Base-by-base conservation (phyloP, 2,888 invertebrate species). In the Thymelicus sylvestris region DNA sequence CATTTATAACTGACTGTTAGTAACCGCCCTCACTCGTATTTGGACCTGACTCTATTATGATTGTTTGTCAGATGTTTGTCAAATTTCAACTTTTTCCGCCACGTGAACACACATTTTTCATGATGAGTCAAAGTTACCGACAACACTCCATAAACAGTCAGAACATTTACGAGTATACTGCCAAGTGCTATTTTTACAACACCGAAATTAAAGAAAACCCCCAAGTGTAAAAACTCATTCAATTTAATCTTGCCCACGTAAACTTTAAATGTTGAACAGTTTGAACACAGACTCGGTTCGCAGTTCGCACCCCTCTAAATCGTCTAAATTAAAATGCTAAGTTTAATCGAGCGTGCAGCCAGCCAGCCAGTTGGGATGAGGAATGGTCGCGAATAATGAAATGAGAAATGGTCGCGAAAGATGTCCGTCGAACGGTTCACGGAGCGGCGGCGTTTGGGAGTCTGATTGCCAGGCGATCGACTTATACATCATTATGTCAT, bases 341-440 rank as follows among this genome's bases (percentile, higher is more conserved):
- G 71, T 71, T 71, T 66, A 70, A 70, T 70, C 70, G 70, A 70
- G 65, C 65, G 65, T 70, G 31, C 61, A 44, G 65, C 7, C 44
- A 38, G 44, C 38, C 61, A 52, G 65, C 7, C 44, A 38, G 44
- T 48, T 13, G 60, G 24, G 69, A 65, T 70, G 70, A 70, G 55
- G 65, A 70, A 70, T 52, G 65, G 59, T 24, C 13, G 65, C 41
- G n/a, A 68, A 77, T 77, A 78, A 74, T 75, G 77, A 78, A n/a
- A 65, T 70, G 70, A 70, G 55, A 70, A 70, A 70, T 52, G 65
- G 59, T 24, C 13, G 65, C 41, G n/a, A 68, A 79, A 81, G 79
- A 77, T 78, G 80, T 79, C 79, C 78, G 76, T 76, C 76, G 77
- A 73, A 75, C 55, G 10, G 19, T 63, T 68, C 15, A 13, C 12